Evolutionary conservation across 2,797 vertebrate species (phyloP).

Genomic region (Erpetoichthys calabaricus): DNA sequence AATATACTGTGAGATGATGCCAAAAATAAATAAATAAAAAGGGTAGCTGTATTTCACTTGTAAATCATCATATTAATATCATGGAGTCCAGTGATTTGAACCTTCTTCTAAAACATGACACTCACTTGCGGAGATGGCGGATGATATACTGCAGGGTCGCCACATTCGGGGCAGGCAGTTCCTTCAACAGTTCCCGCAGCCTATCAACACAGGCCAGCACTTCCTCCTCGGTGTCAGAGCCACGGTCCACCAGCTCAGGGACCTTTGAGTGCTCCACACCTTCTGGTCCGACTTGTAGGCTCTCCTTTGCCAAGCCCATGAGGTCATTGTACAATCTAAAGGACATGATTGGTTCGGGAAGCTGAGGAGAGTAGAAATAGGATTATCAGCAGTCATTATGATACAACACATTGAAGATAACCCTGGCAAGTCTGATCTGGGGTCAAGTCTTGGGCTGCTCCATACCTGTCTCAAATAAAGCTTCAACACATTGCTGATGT

Average conservation of each 20-base stretch:
- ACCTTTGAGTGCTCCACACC: constrained; percentile 32
- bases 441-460: background rate
- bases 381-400: background rate
- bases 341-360: constrained; percentile 82
- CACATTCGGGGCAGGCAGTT: constrained; percentile 62
- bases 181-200: constrained; percentile 61
- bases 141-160: constrained; percentile 68
- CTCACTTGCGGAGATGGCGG: constrained; percentile 74
- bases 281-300: constrained; percentile 52
- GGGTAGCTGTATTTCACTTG: no score
- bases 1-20: no score
- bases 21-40: no score
- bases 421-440: background rate
- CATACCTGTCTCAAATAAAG: constrained; percentile 89
- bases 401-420: no score
- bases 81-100: no score
- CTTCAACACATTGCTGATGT: constrained; percentile 93
- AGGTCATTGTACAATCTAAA: constrained; percentile 80
- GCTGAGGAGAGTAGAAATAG: constrained; percentile 35
- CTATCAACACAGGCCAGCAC: constrained; percentile 50
- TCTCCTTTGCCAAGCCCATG: constrained; percentile 92
- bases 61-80: no score
- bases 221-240: constrained; percentile 46
- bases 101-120: no score
- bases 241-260: constrained; percentile 51